phyloP scores from a whole-genome alignment of 2,797 vertebrate species.

The Xenentodon cancila region DNA sequence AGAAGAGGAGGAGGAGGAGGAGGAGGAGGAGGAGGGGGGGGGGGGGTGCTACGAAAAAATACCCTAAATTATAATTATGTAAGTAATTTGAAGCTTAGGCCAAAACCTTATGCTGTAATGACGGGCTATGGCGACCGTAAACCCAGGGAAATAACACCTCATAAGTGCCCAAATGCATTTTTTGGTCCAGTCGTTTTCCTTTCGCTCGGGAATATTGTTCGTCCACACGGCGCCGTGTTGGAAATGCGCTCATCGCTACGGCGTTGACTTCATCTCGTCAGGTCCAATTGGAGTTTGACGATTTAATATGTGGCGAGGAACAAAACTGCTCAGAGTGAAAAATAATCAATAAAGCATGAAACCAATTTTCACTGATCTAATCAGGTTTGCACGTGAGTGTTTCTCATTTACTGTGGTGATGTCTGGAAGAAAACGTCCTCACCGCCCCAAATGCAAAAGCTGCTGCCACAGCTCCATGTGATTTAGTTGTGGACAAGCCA shows the following conservation, averaged over 20 bases:
- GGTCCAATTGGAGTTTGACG: neutral
- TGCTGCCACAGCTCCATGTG: too few relatives aligned
- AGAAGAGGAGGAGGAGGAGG: neutral
- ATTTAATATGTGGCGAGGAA: neutral
- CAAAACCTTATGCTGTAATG: neutral
- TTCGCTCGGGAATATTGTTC: conserved; percentile 32
- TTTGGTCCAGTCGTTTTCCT: neutral
- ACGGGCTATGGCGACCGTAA: neutral
- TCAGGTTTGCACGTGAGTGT: neutral
- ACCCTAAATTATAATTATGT: conserved; percentile 4
- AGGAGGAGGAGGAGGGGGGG: too few relatives aligned
- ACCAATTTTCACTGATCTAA: neutral
- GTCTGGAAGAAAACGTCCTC: too few relatives aligned
- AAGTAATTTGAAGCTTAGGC: neutral
- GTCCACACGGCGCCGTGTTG: neutral
- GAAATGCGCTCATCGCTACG: neutral
- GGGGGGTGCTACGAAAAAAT: conserved; percentile 13
- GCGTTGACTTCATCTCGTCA: neutral
- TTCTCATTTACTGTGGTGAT: too few relatives aligned
- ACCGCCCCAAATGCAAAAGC: too few relatives aligned
- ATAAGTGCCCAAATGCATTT: neutral
- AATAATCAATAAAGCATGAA: neutral
- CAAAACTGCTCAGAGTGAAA: neutral
- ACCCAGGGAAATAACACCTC: neutral
- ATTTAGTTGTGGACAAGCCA: too few relatives aligned